Evolutionary conservation across 1,140 invertebrate genomes (phyloP), one percentile per base, ranked within the genome.

Genomic region (Leucophenga varia): DNA sequence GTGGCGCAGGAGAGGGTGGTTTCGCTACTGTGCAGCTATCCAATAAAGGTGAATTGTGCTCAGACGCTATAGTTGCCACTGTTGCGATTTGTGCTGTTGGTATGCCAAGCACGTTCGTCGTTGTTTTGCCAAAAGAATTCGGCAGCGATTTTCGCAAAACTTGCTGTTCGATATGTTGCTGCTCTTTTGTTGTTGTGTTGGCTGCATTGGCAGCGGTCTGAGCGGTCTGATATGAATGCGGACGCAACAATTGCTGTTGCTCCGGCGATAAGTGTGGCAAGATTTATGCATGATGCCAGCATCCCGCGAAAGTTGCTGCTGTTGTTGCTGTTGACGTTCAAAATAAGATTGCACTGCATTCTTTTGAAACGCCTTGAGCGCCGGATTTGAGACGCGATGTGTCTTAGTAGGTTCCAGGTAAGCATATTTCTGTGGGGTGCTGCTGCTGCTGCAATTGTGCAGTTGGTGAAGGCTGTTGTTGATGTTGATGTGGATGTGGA

Each of bases 311-410:
- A 10, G 9, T 50, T 71, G 67, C 13, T 54, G 52, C 20, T 49
- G 45, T 28, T 42, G 38, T 38, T 69, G 58, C 49, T 85, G 82
- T 57, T 91, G 88, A 25, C 88, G 79, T 59, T 92, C 89, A 72
- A 92, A 91, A 52, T 90, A 93, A 1, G 88, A 90, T 18, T 91
- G 76, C 2, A 94, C 75, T 0, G 91, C 91, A 61, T 92, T 89
- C 72, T 93, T 91, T 60, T 93, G 90, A 21, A 92, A 87, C 0
- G 88, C 89, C 73, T 93, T 93, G 1, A 93, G 67, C 0, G 90
- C 88, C 3, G 87, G 83, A 67, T 90, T 88, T 1, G 86, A 83
- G 16, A 89, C 81, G 52, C 81, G 80, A 54, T 86, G 84, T 39
- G 84, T 86, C 68, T 90, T 90, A n/a, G 85, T 85, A 0, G 86